Percentiles rank a stretch among this genome's conserved stretches.
phyloP scores from a whole-genome alignment of 2,113 vertebrate species.

The Capra hircus region DNA sequence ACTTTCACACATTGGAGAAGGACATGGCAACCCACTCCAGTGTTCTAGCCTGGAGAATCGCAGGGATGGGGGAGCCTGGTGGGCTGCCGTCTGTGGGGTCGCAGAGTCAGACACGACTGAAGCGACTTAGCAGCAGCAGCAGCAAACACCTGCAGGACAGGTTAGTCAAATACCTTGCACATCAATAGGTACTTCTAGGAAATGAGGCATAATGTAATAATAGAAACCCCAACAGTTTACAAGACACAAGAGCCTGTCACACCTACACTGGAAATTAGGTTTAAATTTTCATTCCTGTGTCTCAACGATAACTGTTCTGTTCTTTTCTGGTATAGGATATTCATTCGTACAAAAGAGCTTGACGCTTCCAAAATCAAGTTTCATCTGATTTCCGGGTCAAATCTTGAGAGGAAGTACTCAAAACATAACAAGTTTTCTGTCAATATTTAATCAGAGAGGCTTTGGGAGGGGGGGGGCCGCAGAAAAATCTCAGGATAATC shows the following conservation, averaged over 20 bases:
- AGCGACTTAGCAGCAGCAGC: no score
- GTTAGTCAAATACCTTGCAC: not conserved
- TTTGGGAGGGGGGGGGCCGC: fast-evolving
- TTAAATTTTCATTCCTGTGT: not conserved
- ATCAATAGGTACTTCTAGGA: not conserved
- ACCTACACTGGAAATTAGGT: not conserved
- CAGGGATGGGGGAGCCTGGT: no score
- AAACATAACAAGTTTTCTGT: not conserved
- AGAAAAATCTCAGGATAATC: not conserved
- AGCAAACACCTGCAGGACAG: not conserved
- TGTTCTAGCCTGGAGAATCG: no score
- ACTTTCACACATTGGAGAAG: no score
- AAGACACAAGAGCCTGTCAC: not conserved
- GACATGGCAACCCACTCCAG: no score
- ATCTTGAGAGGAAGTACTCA: not conserved
- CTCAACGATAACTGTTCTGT: not conserved
- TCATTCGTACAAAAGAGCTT: not conserved
- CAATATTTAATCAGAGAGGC: not conserved
- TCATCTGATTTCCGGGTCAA: not conserved
- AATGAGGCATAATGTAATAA: not conserved
- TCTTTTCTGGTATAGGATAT: not conserved
- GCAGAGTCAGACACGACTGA: no score
- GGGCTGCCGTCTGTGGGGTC: no score
- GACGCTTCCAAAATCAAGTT: not conserved
- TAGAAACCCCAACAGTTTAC: not conserved